Evolutionary conservation across 2,888 invertebrate species (phyloP), one percentile per base, ranked within the genome.

Genomic region (Trichacis sp.): DNA sequence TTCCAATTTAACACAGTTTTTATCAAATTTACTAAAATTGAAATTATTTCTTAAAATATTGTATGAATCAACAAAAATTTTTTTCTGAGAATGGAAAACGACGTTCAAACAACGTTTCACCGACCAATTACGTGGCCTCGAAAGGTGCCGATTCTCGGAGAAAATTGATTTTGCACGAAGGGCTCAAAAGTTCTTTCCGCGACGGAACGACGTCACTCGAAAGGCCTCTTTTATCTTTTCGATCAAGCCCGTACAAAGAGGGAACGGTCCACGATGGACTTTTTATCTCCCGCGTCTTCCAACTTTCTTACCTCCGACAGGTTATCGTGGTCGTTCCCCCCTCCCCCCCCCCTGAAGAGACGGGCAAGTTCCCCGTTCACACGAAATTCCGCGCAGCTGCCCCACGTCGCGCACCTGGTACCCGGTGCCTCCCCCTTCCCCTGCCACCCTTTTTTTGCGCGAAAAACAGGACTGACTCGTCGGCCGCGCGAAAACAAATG

Each of bases 21-120:
- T n/a, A n/a, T n/a, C n/a, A n/a, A n/a, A n/a, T n/a, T n/a, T n/a
- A n/a, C n/a, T n/a, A n/a, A n/a, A n/a, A n/a, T n/a, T n/a, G n/a
- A n/a, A n/a, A n/a, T n/a, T n/a, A n/a, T n/a, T n/a, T n/a, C n/a
- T n/a, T n/a, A n/a, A n/a, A n/a, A n/a, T n/a, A n/a, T n/a, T n/a
- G n/a, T n/a, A n/a, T n/a, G n/a, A n/a, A n/a, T n/a, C n/a, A n/a
- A n/a, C n/a, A n/a, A n/a, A n/a, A n/a, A n/a, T n/a, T n/a, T n/a
- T n/a, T n/a, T n/a, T n/a, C n/a, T n/a, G 42, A 42, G 15, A 17
- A 42, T 15, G 42, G 15, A 42, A 17, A 11, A 19, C 4, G 45
- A n/a, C 24, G 24, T 24, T 24, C 24, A 54, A 53, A 24, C 11
- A 14, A 18, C 46, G 45, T 43, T 50, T 36, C 45, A 36, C 43